Evolutionary conservation across 2,113 vertebrate species (phyloP).

Genomic region (Oreotragus oreotragus): DNA sequence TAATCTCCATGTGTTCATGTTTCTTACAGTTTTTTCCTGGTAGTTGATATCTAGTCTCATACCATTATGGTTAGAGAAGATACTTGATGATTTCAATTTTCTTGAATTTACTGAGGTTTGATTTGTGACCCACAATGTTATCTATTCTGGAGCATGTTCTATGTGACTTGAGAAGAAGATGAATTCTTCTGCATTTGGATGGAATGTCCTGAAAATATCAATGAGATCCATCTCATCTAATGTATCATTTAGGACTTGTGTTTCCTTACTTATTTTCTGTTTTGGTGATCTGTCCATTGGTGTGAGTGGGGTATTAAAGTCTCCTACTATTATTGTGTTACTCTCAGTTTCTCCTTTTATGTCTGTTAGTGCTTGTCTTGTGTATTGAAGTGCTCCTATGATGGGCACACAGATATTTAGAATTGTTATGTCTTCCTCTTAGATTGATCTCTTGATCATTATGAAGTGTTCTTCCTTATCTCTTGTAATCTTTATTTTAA

Average conservation of each 20-base stretch:
- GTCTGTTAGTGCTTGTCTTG: background rate
- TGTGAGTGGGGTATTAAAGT: background rate
- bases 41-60: background rate
- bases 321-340: background rate
- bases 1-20: background rate
- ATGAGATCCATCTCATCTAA: background rate
- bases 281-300: background rate
- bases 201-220: background rate
- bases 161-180: background rate
- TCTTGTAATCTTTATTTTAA: background rate
- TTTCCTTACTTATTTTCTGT: background rate
- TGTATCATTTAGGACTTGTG: background rate
- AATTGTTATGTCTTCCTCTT: background rate
- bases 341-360: background rate
- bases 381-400: background rate
- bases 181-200: background rate
- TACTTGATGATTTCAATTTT: background rate
- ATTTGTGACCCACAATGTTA: background rate
- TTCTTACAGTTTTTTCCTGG: background rate
- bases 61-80: background rate
- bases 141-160: background rate
- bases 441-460: background rate
- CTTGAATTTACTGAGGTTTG: background rate
- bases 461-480: background rate
- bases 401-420: background rate